Conservation (phyloP, 2,888 invertebrate species). For the Leucoma salicis region DNA sequence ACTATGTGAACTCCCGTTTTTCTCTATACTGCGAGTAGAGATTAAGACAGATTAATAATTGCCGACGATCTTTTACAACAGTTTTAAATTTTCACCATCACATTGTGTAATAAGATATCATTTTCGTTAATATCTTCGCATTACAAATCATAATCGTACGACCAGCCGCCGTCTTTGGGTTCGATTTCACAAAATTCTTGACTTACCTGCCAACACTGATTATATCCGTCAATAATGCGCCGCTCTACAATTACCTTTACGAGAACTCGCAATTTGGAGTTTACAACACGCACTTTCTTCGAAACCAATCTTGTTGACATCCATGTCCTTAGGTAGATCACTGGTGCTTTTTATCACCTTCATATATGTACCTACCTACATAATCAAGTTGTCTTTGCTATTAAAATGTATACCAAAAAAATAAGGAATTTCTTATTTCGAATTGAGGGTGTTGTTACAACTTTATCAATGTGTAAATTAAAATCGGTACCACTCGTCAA, state of each 20-base stretch:
- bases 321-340: slow-evolving; percentile 20
- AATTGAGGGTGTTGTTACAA: slow-evolving; percentile 9
- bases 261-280: slow-evolving; percentile 38
- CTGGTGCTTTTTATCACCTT: slow-evolving; percentile 7
- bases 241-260: slow-evolving; percentile 35
- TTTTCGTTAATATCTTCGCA: no score
- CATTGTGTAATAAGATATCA: no score
- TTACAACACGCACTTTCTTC: slow-evolving; percentile 47
- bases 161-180: slow-evolving; percentile 4
- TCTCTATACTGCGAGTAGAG: no score
- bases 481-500: slow-evolving; percentile 29
- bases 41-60: no score
- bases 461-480: slow-evolving; percentile 29
- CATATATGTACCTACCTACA: slow-evolving; percentile 13
- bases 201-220: slow-evolving; percentile 23
- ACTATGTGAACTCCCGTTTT: no score
- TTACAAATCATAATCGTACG: no score
- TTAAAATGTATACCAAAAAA: slow-evolving; percentile 10
- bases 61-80: no score
- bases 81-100: no score
- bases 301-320: slow-evolving; percentile 47
- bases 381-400: no score
- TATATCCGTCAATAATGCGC: slow-evolving; percentile 33
- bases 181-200: slow-evolving; percentile 23
- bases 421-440: slow-evolving; percentile 5